Evolutionary conservation across 2,888 invertebrate genomes (phyloP).

Genomic region (Melanargia galathea): DNA sequence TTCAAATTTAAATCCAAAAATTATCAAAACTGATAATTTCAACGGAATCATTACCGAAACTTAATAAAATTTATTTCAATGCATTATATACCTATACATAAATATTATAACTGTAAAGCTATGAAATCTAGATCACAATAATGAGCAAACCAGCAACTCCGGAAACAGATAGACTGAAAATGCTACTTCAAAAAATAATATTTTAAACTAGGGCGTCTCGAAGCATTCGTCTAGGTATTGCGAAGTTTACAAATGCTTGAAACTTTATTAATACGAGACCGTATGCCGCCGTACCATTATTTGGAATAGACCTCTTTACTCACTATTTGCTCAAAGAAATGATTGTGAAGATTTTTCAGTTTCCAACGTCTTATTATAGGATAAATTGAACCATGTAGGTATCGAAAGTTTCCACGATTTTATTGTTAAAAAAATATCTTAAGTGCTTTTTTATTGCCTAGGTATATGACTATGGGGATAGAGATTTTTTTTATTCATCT

Average conservation of each 20-base stretch:
- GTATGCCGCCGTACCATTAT: slow-evolving; percentile 5
- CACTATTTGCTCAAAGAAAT: slow-evolving; percentile 7
- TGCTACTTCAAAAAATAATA: slow-evolving; percentile 12
- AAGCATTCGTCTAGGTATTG: not conserved
- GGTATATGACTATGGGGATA: no score
- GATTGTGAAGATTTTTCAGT: slow-evolving; percentile 3
- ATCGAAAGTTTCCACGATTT: no score
- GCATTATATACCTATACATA: no score
- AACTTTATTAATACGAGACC: slow-evolving; percentile 13
- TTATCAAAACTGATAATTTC: no score
- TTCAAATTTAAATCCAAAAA: no score
- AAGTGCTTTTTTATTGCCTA: no score
- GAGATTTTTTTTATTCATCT: no score
- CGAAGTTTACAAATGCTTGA: slow-evolving; percentile 8
- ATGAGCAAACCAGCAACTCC: slow-evolving; percentile 5
- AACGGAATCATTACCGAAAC: no score
- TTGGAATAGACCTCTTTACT: not conserved
- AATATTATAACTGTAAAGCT: not conserved
- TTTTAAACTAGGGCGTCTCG: slow-evolving; percentile 1
- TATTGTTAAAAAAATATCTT: not conserved
- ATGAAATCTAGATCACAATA: slow-evolving; percentile 2
- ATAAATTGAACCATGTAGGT: not conserved
- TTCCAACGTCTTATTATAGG: not conserved
- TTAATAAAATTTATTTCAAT: no score
- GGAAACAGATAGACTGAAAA: not conserved